phyloP scores from a whole-genome alignment of 1,140 invertebrate genomes.

The Heliconius nattereri region DNA sequence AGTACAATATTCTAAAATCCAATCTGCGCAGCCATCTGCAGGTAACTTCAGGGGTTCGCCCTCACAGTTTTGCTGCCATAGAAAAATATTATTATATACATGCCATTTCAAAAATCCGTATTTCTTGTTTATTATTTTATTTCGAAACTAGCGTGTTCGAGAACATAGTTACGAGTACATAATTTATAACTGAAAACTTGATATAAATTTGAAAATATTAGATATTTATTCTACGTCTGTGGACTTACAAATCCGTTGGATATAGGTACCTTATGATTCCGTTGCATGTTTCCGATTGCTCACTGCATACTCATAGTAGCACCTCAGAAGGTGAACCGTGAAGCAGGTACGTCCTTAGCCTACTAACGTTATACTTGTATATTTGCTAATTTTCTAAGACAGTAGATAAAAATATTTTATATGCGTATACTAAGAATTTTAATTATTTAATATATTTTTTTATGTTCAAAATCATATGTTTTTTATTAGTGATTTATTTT shows the following conservation, averaged over 20 bases:
- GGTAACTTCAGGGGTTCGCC: no score
- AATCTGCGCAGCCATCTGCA: no score
- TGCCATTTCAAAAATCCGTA: no score
- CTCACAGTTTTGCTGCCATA: no score
- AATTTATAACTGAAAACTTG: no score
- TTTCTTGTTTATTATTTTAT: no score
- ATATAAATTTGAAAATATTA: no score
- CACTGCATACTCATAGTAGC: slow-evolving; percentile 9
- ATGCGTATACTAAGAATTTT: not conserved
- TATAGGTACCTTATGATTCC: slow-evolving; percentile 13
- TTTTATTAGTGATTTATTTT: not conserved
- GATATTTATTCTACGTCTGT: no score
- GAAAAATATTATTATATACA: no score
- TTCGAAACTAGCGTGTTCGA: no score
- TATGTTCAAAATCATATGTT: not conserved
- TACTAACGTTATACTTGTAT: slow-evolving; percentile 38
- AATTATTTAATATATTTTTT: not conserved
- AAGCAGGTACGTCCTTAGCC: slow-evolving; percentile 42
- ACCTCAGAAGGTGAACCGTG: slow-evolving; percentile 25
- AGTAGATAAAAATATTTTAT: not conserved
- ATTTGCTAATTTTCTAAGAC: slow-evolving; percentile 42
- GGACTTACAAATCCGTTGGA: not conserved
- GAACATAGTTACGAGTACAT: no score
- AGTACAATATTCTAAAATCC: no score
- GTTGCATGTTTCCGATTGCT: slow-evolving; percentile 33